phyloP scores from a whole-genome alignment of 2,113 vertebrate genomes.

The Uropsilus gracilis region DNA sequence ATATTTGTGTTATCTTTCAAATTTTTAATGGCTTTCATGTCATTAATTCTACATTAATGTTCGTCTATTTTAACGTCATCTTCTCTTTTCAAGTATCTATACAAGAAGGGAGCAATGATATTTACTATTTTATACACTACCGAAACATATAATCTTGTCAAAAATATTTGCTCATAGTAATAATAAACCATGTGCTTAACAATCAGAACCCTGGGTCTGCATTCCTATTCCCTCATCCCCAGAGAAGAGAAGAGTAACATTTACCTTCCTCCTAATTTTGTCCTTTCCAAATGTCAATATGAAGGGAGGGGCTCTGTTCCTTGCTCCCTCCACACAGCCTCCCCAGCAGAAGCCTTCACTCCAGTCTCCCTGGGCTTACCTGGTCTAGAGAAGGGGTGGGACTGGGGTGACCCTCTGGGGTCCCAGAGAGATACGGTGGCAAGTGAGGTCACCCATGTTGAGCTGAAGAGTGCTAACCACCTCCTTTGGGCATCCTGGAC shows the following conservation, averaged over 20 bases:
- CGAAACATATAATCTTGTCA: slow-evolving; percentile 48
- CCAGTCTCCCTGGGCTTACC: background rate
- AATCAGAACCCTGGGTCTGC: background rate
- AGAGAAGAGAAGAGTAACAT: slow-evolving; percentile 72
- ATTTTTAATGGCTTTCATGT: background rate
- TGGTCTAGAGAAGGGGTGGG: background rate
- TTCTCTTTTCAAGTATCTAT: slow-evolving; percentile 1
- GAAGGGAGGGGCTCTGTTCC: slow-evolving; percentile 22
- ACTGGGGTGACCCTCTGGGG: background rate
- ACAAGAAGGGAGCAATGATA: slow-evolving; percentile 11
- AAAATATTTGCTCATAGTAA: slow-evolving; percentile 28
- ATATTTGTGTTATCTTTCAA: slow-evolving; percentile 8
- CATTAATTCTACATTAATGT: slow-evolving; percentile 1
- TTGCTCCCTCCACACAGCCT: background rate
- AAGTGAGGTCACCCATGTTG: background rate
- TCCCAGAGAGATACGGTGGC: background rate
- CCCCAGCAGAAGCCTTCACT: background rate
- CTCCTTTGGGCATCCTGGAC: background rate
- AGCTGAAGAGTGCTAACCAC: background rate
- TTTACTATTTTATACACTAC: slow-evolving; percentile 26
- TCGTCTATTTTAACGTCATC: background rate
- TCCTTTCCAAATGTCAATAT: slow-evolving; percentile 76
- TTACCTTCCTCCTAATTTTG: slow-evolving; percentile 76
- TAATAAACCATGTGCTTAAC: slow-evolving; percentile 3
- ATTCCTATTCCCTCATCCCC: slow-evolving; percentile 27